Evolutionary conservation across 2,888 invertebrate species (phyloP).

Genomic region (Nemurella pictetii): DNA sequence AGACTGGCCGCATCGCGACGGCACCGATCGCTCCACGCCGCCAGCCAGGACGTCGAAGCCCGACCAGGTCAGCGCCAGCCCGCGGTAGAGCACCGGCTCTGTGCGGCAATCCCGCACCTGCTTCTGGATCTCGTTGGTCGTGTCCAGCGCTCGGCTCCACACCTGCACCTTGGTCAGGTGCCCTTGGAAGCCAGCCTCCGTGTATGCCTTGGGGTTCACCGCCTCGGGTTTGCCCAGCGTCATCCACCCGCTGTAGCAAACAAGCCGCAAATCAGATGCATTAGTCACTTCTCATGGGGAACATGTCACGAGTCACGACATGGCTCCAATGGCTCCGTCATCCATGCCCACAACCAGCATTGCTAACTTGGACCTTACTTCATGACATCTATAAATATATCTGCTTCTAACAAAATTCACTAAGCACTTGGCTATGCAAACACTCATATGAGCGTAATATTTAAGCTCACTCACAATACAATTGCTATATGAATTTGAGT

Average conservation of each 20-base stretch:
- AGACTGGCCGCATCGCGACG: slow-evolving; percentile 88
- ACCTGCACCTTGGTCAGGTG: slow-evolving; percentile 92
- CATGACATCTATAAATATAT: too few relatives aligned
- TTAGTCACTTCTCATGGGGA: background rate
- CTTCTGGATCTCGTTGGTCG: slow-evolving; percentile 89
- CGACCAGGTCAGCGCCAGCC: slow-evolving; percentile 87
- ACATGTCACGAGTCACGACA: too few relatives aligned
- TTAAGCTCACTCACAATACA: too few relatives aligned
- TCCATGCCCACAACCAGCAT: too few relatives aligned
- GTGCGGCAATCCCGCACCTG: slow-evolving; percentile 89
- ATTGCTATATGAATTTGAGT: too few relatives aligned
- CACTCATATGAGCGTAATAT: too few relatives aligned
- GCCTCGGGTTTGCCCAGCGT: slow-evolving; percentile 87
- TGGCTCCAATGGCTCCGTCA: too few relatives aligned
- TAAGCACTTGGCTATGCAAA: too few relatives aligned
- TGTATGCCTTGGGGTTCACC: slow-evolving; percentile 78
- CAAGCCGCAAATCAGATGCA: too few relatives aligned
- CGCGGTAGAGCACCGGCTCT: slow-evolving; percentile 86
- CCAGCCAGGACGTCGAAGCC: slow-evolving; percentile 88
- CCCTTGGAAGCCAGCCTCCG: slow-evolving; percentile 93
- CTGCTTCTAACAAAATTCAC: too few relatives aligned
- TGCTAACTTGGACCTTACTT: too few relatives aligned
- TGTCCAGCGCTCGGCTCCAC: slow-evolving; percentile 89
- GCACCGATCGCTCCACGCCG: slow-evolving; percentile 88
- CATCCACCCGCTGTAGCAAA: slow-evolving; percentile 81